phyloP scores from a whole-genome alignment of 1,140 invertebrate species.

The Sesamia nonagrioides region DNA sequence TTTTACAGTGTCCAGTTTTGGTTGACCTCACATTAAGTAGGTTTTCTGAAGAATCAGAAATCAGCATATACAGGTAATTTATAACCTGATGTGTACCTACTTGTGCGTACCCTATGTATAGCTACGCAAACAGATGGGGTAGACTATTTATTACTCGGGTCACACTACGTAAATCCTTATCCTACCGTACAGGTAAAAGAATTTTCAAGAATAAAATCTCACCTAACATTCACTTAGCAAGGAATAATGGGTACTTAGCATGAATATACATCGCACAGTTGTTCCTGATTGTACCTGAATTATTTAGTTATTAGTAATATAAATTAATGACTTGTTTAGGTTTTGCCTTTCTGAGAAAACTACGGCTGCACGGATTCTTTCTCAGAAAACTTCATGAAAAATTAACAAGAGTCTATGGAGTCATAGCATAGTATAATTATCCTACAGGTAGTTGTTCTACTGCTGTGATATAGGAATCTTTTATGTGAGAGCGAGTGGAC shows the following conservation, averaged over 20 bases:
- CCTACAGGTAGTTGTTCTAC: too few relatives aligned
- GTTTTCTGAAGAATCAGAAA: too few relatives aligned
- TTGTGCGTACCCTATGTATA: background rate
- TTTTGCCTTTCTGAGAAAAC: background rate
- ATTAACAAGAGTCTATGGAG: too few relatives aligned
- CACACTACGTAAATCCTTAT: background rate
- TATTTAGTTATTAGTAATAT: slow-evolving; percentile 8
- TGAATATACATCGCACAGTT: slow-evolving; percentile 2
- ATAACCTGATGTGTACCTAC: too few relatives aligned
- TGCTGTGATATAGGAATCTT: too few relatives aligned
- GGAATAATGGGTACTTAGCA: slow-evolving; percentile 23
- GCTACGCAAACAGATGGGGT: background rate
- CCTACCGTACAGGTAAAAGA: slow-evolving; percentile 13
- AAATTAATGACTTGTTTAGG: background rate
- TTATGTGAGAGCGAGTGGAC: too few relatives aligned
- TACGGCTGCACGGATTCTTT: too few relatives aligned
- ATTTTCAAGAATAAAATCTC: background rate
- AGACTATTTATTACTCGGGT: background rate
- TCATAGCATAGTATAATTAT: too few relatives aligned
- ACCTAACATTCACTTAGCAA: background rate
- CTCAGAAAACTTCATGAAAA: too few relatives aligned
- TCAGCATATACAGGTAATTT: too few relatives aligned
- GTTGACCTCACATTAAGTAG: too few relatives aligned
- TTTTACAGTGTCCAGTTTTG: too few relatives aligned
- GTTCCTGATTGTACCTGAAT: slow-evolving; percentile 17